Evolutionary conservation across 1,140 invertebrate species (phyloP), one percentile per base, ranked within the genome.

Genomic region (Trachymyrmex septentrionalis): DNA sequence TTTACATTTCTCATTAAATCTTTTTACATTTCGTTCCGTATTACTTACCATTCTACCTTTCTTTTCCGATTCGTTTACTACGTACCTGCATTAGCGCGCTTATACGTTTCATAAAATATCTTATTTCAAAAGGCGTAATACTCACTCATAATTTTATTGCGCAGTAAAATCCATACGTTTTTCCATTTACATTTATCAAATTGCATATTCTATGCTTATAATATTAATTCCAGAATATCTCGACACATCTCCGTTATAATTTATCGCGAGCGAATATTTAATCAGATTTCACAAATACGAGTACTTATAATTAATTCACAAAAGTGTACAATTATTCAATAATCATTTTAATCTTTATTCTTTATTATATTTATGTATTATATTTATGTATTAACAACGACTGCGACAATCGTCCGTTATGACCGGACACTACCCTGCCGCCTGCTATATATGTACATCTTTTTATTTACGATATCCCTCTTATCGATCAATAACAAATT

Each of bases 1-100:
- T 75, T 61, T 75, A 84, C 75, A 85, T 87, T 86, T 88, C 90
- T 92, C 86, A 89, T 92, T 92, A 91, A 91, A 92, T 92, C 90
- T 87, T 86, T 91, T 89, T 92, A 87, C 86, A 88, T 81, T 90
- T 76, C 72, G 77, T 57, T 86, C 81, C 73, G 72, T 88, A 76
- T 90, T 88, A 69, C 85, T 82, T 69, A 71, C 67, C 21, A 34
- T 53, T 71, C 71, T 19, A 48, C 57, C 75, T 72, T 73, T 50
- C 57, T 73, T 82, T 73, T 78, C 77, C 86, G 66, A 89, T 87
- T 82, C 71, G 87, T 87, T 81, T 85, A 88, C 78, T 67, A 73
- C 86, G 30, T 75, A 63, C 44, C 87, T 86, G 81, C 69, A 71
- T 86, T 89, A 88, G 85, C 75, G 61, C 59, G 63, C 19, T 55